Evolutionary conservation across 1,140 invertebrate genomes (phyloP).

Genomic region (Drosophila lowei): DNA sequence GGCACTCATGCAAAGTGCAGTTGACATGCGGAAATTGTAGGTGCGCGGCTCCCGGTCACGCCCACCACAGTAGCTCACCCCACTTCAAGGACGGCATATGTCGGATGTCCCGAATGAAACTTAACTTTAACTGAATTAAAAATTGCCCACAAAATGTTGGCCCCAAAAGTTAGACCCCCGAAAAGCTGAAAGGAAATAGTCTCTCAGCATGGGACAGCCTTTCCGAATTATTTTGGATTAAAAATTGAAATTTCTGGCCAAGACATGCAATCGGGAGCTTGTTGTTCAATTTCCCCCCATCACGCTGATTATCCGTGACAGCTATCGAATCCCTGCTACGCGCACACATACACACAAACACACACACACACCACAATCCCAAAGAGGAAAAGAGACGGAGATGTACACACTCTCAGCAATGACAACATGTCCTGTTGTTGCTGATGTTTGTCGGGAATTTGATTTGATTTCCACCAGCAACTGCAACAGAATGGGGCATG

Average conservation of each 20-base stretch:
- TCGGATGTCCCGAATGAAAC: constrained; percentile 4
- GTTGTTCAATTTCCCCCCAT: constrained; percentile 43
- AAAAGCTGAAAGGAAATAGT: constrained; percentile 12
- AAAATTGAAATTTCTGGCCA: constrained; percentile 52
- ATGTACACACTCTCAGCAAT: constrained; percentile 4
- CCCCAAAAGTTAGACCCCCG: background rate
- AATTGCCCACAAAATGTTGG: background rate
- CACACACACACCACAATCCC: background rate
- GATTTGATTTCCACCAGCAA: constrained; percentile 66
- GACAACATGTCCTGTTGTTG: constrained; percentile 48
- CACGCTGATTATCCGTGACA: constrained; percentile 35
- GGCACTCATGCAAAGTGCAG: constrained; percentile 79
- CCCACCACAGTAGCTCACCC: background rate
- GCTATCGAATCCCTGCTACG: background rate
- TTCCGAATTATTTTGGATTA: constrained; percentile 32
- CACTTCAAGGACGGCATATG: constrained; percentile 39
- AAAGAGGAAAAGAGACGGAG: background rate
- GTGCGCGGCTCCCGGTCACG: constrained; percentile 34
- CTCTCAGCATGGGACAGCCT: background rate
- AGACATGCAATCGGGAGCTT: constrained; percentile 42
- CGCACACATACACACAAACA: constrained; percentile 8
- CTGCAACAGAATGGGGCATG: constrained; percentile 1
- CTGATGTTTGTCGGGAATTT: constrained; percentile 67
- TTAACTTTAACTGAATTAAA: constrained; percentile 3
- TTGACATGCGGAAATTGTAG: constrained; percentile 80